These are phyloP conservation scores for Poecilia velifera DNA, from an alignment of 2,797 vertebrate species.

Conservation along the genomic window DNA sequence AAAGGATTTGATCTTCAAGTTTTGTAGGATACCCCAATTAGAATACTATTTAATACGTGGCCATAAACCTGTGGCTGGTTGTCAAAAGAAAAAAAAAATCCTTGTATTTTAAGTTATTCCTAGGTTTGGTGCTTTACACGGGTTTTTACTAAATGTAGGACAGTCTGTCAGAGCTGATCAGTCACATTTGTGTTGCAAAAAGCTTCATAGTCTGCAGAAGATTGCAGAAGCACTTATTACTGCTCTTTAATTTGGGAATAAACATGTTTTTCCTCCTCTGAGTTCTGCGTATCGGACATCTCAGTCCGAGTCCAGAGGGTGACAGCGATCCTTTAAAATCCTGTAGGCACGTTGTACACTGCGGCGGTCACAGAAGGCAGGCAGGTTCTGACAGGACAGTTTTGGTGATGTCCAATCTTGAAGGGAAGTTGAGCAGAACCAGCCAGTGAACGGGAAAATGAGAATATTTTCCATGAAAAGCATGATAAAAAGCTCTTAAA, in stretches of 20 bases:
- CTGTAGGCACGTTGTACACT: not conserved
- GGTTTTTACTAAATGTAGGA: not conserved
- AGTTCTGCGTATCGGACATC: not conserved
- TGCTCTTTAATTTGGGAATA: not conserved
- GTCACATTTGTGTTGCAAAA: not conserved
- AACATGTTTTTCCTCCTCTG: not conserved
- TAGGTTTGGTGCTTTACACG: not conserved
- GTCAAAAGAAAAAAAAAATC: not conserved
- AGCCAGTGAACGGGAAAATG: not conserved
- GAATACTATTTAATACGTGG: not conserved
- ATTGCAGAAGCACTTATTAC: not conserved
- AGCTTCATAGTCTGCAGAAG: not conserved
- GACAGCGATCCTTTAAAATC: not conserved
- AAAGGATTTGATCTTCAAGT: not conserved
- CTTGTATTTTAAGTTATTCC: not conserved
- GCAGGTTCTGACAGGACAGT: not conserved
- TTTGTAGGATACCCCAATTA: not conserved
- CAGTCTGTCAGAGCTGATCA: not conserved
- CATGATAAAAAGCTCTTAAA: not conserved
- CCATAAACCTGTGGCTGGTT: not conserved
- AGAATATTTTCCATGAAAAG: not conserved
- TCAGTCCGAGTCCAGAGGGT: not conserved
- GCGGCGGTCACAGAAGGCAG: not conserved
- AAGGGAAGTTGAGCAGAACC: not conserved
- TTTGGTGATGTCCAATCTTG: not conserved